phyloP scores from a whole-genome alignment of 2,888 invertebrate species.

The Petrolisthes manimaculis region DNA sequence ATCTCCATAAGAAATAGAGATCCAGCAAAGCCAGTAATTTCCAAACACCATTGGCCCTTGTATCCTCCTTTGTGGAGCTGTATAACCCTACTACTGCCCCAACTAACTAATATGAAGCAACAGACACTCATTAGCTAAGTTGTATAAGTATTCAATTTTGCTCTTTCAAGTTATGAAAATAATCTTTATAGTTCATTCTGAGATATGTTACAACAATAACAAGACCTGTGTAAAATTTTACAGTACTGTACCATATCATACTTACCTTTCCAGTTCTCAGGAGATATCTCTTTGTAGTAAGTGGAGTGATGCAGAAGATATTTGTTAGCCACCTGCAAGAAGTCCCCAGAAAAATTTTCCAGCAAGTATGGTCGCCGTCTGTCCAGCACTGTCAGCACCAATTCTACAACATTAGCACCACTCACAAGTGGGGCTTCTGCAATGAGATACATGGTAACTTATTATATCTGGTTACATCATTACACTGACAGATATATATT shows the following conservation, averaged over 20 bases:
- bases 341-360: slow-evolving; percentile 47
- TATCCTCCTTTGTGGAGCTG: no score
- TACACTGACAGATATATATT: background rate
- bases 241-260: background rate
- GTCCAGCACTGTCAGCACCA: slow-evolving; percentile 35
- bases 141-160: no score
- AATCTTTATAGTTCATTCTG: no score
- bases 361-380: slow-evolving; percentile 33
- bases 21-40: no score
- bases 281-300: slow-evolving; percentile 30
- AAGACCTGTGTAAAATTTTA: background rate
- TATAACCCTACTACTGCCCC: no score
- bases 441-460: background rate
- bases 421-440: slow-evolving; percentile 40
- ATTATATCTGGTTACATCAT: background rate
- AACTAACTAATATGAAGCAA: no score
- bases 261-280: slow-evolving; percentile 45
- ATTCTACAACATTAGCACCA: slow-evolving; percentile 1
- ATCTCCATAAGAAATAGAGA: no score
- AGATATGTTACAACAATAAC: background rate
- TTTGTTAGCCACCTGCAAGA: slow-evolving; percentile 33
- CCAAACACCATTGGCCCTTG: no score
- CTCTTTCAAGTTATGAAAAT: no score
- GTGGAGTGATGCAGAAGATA: slow-evolving; percentile 28
- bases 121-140: no score